Evolutionary conservation across 1,140 invertebrate species (phyloP).

Genomic region (Meloidogyne exigua): DNA sequence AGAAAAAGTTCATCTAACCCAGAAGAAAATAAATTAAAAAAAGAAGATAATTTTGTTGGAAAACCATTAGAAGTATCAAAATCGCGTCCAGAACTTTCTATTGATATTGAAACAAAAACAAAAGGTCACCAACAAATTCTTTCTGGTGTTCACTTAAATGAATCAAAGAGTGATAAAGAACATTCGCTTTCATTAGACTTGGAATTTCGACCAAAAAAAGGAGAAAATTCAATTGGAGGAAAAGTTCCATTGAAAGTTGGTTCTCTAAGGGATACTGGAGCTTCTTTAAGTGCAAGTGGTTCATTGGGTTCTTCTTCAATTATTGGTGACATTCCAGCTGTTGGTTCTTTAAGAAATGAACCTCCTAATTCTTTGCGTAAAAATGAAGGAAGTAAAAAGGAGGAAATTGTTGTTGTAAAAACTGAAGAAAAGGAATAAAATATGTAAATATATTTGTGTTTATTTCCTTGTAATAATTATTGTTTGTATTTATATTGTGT

Average conservation of each 20-base stretch:
- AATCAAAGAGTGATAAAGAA: neutral
- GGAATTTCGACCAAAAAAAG: neutral
- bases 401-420: slow-evolving; percentile 57
- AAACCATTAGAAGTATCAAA: neutral
- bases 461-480: too few relatives aligned
- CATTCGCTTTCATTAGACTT: neutral
- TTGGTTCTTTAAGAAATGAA: neutral
- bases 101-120: neutral
- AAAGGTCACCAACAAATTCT: neutral
- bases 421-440: neutral
- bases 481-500: too few relatives aligned
- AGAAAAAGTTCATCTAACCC: neutral
- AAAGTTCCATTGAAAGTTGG: neutral
- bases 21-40: neutral
- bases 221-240: neutral
- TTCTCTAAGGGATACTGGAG: neutral
- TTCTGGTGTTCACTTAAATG: neutral
- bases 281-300: slow-evolving; percentile 1
- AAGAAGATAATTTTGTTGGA: too few relatives aligned
- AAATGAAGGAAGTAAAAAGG: slow-evolving; percentile 49
- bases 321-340: neutral
- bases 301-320: neutral
- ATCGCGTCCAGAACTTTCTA: neutral
- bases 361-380: neutral
- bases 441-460: neutral